Base-by-base conservation (phyloP, 2,113 vertebrate species). In the Phainopepla nitens region DNA sequence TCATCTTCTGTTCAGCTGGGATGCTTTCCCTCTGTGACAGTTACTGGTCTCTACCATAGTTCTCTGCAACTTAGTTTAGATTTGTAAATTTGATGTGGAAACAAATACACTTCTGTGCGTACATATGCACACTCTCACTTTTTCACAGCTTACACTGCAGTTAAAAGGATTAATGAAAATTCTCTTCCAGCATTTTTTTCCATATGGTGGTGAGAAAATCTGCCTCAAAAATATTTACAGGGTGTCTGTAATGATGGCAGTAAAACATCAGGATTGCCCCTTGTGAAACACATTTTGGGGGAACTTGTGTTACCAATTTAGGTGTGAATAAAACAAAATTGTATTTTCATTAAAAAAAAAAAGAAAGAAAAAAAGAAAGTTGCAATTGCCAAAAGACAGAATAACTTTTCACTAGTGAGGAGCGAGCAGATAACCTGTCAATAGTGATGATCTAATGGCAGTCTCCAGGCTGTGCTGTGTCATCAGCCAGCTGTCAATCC, bases 401-500 rank as follows among this genome's bases (percentile, higher is more conserved):
- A 60, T 87, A 96, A 93, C 81, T 93, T 97, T 72, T 53, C 2
- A 4, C 35, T 78, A 35, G 79, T 58, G 58, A 89, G 90, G 64
- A 94, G 58, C 14, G 6, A 93, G 88, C 11, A 21, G 88, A 93
- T 95, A 95, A 93, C 93, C 72, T 96, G 94, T 96, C 96, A 96
- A 92, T 95, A 96, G 36, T 82, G 95, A 94, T 95, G 93, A 93
- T 95, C 93, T 96, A 93, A 93, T 90, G 90, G 82, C 82, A 83
- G 93, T 83, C 94, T 96, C 90, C 88, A 86, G 86, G 93, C 94
- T 93, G 85, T 94, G 91, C 91, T 89, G 80, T 95, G 94, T 94
- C 95, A 96, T 93, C 93, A 97, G 86, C 90, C 94, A 96, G 87
- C 95, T 93, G 93, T 90, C 95, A 94, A 80, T 96, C 90, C 91